phyloP scores from a whole-genome alignment of 2,113 vertebrate species.

The Grantiella picta region DNA sequence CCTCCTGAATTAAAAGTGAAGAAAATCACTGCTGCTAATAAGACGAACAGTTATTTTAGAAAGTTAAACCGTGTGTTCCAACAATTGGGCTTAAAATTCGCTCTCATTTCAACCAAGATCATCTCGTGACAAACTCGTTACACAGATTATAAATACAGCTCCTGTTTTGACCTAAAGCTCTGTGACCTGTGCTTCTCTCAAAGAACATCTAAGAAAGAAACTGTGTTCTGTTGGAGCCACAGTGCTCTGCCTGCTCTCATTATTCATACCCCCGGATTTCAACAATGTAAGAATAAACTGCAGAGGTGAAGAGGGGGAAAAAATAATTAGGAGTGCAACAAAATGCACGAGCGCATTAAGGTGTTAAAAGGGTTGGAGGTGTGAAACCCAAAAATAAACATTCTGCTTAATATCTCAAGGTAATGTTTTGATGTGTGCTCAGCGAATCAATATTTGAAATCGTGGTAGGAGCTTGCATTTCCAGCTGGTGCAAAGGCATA shows the following conservation, averaged over 20 bases:
- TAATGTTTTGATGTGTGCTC: slow-evolving; percentile 37
- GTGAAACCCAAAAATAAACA: slow-evolving; percentile 59
- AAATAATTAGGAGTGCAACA: slow-evolving; percentile 46
- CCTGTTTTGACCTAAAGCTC: not conserved
- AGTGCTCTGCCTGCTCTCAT: not conserved
- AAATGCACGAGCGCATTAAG: slow-evolving; percentile 25
- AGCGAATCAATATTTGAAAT: slow-evolving; percentile 32
- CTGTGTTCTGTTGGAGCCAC: not conserved
- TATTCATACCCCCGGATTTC: not conserved
- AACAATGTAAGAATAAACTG: slow-evolving; percentile 6
- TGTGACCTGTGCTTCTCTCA: not conserved
- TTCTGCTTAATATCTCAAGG: slow-evolving; percentile 18
- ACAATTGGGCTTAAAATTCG: fast-evolving
- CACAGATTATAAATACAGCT: not conserved
- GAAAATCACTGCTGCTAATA: not conserved
- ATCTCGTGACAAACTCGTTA: not conserved
- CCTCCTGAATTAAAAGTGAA: not conserved
- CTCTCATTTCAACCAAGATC: not conserved
- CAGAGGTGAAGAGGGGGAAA: slow-evolving; percentile 33
- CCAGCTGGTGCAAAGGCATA: slow-evolving; percentile 39
- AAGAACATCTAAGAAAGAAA: not conserved
- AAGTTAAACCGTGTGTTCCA: not conserved
- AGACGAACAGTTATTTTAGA: not conserved
- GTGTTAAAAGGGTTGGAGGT: slow-evolving; percentile 55
- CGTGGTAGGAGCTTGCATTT: not conserved